Evolutionary conservation across 2,797 vertebrate species (phyloP), one percentile per base, ranked within the genome.

Genomic region (Platyrinchus mystaceus): DNA sequence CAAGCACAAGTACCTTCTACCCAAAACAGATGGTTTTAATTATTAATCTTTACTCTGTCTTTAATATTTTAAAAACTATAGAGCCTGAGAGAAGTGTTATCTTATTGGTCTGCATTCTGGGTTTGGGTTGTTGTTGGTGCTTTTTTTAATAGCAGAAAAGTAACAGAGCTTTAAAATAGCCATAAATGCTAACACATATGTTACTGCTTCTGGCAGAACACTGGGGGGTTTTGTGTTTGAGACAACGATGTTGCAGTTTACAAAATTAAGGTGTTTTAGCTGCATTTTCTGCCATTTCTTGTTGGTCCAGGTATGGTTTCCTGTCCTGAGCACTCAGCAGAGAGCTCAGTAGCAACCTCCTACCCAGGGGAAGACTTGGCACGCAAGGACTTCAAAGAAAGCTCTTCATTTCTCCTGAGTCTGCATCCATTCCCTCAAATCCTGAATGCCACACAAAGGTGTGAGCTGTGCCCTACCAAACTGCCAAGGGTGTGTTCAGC

Each of bases 211-310:
- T 59, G 46, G 80, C 24, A 79, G 49, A 50, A 93, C 18, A 22
- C 22, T 1, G 4, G 20, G 1, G 9, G 5, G 7, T 56, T 70
- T 81, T 68, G 52, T 17, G 32, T 86, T 94, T 91, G 47, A 89
- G 49, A 84, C 58, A 90, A 95, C 89, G 8, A 13, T 50, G 15
- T 69, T 84, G 14, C 78, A 66, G 34, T 90, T 87, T 70, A 50
- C 21, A 85, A 63, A 75, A 92, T 32, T 18, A 16, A 6, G 10
- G 24, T n/a, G 22, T 36, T 90, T 82, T 37, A 81, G 62, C 50
- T 74, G 27, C 2, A 4, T 71, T 87, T 85, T 89, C 55, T 53
- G 32, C n/a, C 14, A 12, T 41, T 90, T 18, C 8, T 53, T 71
- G 52, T 41, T 43, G 3, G 73, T 79, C 55, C 27, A 56, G 28